phyloP scores from a whole-genome alignment of 2,113 vertebrate species.

The Mesembrinibis cayennensis region DNA sequence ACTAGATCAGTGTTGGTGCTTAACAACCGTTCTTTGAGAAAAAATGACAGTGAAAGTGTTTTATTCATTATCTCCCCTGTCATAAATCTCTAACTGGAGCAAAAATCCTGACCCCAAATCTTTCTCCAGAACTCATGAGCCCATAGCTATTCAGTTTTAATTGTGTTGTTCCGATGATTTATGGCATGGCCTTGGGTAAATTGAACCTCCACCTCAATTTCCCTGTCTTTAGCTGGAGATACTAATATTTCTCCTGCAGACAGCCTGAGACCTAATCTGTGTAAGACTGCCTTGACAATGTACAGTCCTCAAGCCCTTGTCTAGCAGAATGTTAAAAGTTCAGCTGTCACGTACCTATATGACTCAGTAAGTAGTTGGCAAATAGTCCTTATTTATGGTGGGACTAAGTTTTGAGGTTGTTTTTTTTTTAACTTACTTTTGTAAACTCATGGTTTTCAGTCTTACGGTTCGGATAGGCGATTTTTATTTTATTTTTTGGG shows the following conservation, averaged over 20 bases:
- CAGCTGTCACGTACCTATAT: not conserved
- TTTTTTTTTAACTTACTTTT: not conserved
- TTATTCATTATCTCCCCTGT: slow-evolving; percentile 27
- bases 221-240: not conserved
- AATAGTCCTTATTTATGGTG: not conserved
- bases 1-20: not conserved
- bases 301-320: not conserved
- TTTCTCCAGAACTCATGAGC: not conserved
- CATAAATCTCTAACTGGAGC: slow-evolving; percentile 27
- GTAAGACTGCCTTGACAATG: not conserved
- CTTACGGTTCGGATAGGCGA: not conserved
- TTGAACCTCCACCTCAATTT: slow-evolving; percentile 19
- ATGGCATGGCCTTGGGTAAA: slow-evolving; percentile 16
- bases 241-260: not conserved
- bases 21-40: not conserved
- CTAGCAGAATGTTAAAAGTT: not conserved
- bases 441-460: not conserved
- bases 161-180: not conserved
- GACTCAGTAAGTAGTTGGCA: not conserved
- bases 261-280: not conserved
- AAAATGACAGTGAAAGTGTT: not conserved
- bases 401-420: not conserved
- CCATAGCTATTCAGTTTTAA: slow-evolving; percentile 4
- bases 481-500: not conserved
- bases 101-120: slow-evolving; percentile 15